Evolutionary conservation across 2,113 vertebrate genomes (phyloP).

Genomic region (Cyprinodon variegatus): DNA sequence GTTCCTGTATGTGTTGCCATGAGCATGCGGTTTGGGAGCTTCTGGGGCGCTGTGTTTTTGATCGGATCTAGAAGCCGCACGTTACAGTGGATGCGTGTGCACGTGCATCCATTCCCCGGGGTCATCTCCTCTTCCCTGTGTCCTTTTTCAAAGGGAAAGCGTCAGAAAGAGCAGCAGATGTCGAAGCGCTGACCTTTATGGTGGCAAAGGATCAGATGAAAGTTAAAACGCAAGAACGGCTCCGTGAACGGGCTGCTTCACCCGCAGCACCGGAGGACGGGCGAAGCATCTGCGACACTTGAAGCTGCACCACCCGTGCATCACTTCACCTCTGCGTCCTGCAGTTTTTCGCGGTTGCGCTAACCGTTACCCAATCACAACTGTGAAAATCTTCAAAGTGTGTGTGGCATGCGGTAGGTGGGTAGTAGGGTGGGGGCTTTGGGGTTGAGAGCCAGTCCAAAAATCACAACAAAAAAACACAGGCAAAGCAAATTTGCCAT

Average conservation of each 20-base stretch:
- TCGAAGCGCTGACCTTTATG: conserved; percentile 76
- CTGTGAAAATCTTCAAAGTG: conserved; percentile 59
- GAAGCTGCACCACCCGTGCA: conserved; percentile 50
- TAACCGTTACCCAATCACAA: conserved; percentile 31
- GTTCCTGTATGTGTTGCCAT: conserved; percentile 38
- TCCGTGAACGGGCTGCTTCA: neutral
- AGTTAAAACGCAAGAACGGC: conserved; percentile 62
- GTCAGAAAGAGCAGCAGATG: conserved; percentile 78
- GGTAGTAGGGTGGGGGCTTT: neutral
- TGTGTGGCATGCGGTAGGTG: conserved; percentile 26
- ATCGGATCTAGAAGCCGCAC: conserved; percentile 14
- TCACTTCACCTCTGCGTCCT: conserved; percentile 48
- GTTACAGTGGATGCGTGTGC: conserved; percentile 35
- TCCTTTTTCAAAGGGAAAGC: conserved; percentile 72
- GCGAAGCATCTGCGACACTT: conserved; percentile 40
- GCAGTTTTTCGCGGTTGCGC: conserved; percentile 29
- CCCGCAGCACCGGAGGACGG: conserved; percentile 36
- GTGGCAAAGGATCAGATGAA: conserved; percentile 63
- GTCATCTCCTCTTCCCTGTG: conserved; percentile 74
- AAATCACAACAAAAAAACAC: conserved; percentile 43
- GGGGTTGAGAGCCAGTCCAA: conserved; percentile 3
- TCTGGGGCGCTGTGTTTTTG: conserved; percentile 26
- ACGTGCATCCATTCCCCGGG: conserved; percentile 55
- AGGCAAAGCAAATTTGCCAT: conserved; percentile 41
- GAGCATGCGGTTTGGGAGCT: conserved; percentile 36